These are phyloP conservation scores for Ptilonorhynchus violaceus DNA, from an alignment of 2,113 vertebrate species.

Conservation along the genomic window DNA sequence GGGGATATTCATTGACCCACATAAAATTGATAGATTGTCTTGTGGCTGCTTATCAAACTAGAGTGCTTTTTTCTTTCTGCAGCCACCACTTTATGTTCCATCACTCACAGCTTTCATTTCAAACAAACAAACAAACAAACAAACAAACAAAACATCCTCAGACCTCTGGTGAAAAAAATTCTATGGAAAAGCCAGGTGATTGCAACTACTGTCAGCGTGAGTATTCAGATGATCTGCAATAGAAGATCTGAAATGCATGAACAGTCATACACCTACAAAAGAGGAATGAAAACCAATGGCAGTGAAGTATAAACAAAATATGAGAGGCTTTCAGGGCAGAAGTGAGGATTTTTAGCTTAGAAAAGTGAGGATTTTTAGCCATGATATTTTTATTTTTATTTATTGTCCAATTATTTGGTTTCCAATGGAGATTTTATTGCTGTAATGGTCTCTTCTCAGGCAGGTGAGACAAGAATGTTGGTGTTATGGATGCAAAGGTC, in stretches of 20 bases:
- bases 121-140: neutral
- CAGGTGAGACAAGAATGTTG: neutral
- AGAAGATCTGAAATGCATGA: neutral
- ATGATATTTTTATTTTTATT: neutral
- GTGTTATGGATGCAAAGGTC: neutral
- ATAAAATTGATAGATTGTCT: neutral
- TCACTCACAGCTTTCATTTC: neutral
- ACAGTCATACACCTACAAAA: neutral
- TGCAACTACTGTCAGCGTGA: neutral
- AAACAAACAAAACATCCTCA: neutral
- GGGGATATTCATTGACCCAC: neutral
- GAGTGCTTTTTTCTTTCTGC: neutral
- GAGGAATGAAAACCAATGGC: neutral
- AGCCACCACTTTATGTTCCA: neutral
- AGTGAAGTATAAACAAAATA: neutral
- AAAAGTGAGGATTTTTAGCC: neutral
- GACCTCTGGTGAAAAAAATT: neutral
- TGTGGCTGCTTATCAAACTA: neutral
- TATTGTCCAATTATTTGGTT: neutral
- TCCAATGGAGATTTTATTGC: neutral
- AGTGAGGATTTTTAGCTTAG: neutral
- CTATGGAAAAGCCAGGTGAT: neutral
- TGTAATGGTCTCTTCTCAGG: neutral
- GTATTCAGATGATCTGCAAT: neutral
- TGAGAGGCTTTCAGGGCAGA: neutral